Evolutionary conservation across 2,797 vertebrate genomes (phyloP).

Genomic region (Alectoris magna): DNA sequence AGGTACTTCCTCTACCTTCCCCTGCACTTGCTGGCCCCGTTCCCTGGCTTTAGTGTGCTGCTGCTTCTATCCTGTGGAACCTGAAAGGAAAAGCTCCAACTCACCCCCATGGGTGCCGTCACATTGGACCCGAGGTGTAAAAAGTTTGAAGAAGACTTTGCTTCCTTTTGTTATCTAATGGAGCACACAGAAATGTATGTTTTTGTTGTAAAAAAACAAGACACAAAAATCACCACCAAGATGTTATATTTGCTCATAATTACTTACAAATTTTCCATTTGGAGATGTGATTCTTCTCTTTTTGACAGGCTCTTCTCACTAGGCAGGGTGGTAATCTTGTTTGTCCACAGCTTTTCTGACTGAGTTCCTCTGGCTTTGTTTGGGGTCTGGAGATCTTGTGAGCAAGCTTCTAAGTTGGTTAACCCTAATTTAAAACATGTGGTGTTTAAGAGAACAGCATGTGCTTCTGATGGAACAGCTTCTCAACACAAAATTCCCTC

Average conservation of each 20-base stretch:
- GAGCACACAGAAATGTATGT: neutral
- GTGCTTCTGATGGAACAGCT: neutral
- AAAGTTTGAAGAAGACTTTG: neutral
- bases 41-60: neutral
- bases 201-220: neutral
- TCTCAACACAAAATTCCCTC: neutral
- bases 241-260: neutral
- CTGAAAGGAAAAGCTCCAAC: neutral
- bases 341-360: neutral
- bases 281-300: neutral
- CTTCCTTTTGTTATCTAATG: neutral
- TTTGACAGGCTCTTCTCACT: neutral
- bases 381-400: neutral
- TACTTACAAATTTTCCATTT: neutral
- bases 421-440: neutral
- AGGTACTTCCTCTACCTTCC: neutral
- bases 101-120: neutral
- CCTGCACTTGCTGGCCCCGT: neutral
- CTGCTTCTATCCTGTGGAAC: neutral
- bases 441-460: neutral
- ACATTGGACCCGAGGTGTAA: neutral
- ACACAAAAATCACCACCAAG: neutral
- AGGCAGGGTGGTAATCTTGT: fast-evolving
- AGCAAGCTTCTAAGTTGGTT: neutral
- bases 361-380: neutral